phyloP scores from a whole-genome alignment of 2,113 vertebrate species.

The Bagarius yarrelli region DNA sequence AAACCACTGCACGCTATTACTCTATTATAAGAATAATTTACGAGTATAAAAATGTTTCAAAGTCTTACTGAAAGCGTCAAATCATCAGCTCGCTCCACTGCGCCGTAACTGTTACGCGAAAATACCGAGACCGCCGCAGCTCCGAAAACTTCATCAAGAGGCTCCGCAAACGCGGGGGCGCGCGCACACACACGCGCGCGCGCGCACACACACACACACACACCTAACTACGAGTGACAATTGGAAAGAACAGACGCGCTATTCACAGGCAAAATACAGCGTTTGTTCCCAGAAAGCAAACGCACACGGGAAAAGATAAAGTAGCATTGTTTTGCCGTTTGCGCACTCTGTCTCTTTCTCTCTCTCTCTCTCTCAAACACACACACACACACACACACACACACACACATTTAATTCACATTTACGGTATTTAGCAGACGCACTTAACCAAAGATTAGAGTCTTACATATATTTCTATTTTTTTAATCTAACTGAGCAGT shows the following conservation, averaged over 20 bases:
- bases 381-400: background rate
- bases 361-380: background rate
- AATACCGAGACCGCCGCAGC: background rate
- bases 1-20: background rate
- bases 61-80: background rate
- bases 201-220: slow-evolving; percentile 7
- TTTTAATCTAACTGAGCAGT: no score
- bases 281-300: slow-evolving; percentile 29
- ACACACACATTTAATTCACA: no score
- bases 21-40: background rate
- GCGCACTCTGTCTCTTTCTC: background rate
- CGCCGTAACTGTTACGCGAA: background rate
- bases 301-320: slow-evolving; percentile 29
- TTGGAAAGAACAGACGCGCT: slow-evolving; percentile 1
- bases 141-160: background rate
- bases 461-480: no score
- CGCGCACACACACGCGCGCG: background rate
- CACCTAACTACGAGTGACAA: background rate
- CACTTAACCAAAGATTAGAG: no score
- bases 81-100: background rate
- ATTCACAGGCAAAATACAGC: slow-evolving; percentile 28
- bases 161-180: background rate
- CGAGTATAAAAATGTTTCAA: background rate
- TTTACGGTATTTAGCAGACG: no score
- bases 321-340: slow-evolving; percentile 25